These are phyloP conservation scores for Stictocephala bisonia DNA, from an alignment of 2,888 invertebrate genomes.

Conservation along the genomic window DNA sequence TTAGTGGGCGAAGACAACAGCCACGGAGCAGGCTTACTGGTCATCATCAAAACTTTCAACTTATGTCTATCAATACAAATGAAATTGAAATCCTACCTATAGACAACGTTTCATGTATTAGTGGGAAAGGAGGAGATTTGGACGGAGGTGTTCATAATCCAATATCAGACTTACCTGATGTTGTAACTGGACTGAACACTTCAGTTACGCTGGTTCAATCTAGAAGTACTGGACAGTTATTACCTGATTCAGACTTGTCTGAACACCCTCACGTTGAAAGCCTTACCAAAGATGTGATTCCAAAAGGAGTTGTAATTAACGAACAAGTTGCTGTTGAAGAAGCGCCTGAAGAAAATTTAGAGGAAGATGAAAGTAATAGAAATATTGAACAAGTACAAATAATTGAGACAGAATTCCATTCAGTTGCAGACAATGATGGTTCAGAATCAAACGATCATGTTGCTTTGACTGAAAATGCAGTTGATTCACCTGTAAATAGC, in stretches of 20 bases:
- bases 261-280: no score
- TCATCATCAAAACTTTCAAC: neutral
- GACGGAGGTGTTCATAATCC: neutral
- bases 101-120: neutral
- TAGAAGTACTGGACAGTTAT: no score
- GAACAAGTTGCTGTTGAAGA: neutral
- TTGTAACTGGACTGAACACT: neutral
- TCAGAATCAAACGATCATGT: neutral
- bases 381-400: neutral
- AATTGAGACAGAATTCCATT: neutral
- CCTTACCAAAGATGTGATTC: no score
- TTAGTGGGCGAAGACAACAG: neutral
- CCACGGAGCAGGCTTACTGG: neutral
- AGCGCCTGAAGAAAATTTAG: neutral
- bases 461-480: neutral
- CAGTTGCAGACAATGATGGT: neutral
- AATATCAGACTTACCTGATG: neutral
- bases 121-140: neutral
- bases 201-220: no score
- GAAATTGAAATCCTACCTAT: constrained; percentile 27
- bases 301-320: neutral
- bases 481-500: neutral
- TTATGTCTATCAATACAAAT: neutral
- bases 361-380: neutral
- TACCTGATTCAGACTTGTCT: no score